These are phyloP conservation scores for Drosophila putrida DNA, from an alignment of 2,888 invertebrate genomes.

Conservation along the genomic window DNA sequence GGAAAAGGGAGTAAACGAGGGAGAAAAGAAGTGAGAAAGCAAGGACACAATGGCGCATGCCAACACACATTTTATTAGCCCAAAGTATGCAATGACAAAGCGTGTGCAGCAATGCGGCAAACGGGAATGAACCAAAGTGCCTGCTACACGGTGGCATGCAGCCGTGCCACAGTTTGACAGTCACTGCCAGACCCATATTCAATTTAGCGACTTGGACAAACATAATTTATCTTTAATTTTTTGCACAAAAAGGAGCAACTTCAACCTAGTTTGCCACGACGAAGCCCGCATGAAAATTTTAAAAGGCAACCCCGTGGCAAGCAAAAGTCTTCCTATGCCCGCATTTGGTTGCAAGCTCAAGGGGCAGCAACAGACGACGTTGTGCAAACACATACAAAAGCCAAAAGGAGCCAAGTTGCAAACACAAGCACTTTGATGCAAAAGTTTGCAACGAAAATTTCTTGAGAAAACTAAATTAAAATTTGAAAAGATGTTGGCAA, in stretches of 20 bases:
- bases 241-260: constrained; percentile 12
- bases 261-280: constrained; percentile 45
- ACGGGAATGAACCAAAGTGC: constrained; percentile 32
- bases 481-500: constrained; percentile 59
- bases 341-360: constrained; percentile 12
- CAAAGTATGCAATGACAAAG: constrained; percentile 64
- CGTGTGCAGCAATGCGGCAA: constrained; percentile 54
- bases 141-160: constrained; percentile 3
- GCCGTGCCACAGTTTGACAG: constrained; percentile 46
- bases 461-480: constrained; percentile 78
- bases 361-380: background rate
- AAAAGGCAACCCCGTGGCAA: constrained; percentile 36
- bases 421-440: constrained; percentile 42
- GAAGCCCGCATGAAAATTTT: constrained; percentile 65
- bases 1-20: background rate
- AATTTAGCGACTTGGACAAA: constrained; percentile 66
- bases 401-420: constrained; percentile 5
- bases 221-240: constrained; percentile 42
- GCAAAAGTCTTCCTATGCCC: constrained; percentile 24
- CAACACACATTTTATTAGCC: constrained; percentile 64
- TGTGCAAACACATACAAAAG: constrained; percentile 1
- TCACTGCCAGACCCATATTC: constrained; percentile 53
- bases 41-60: constrained; percentile 23
- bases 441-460: constrained; percentile 73
- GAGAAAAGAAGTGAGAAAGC: background rate